A percentile compares a stretch with the other conserved stretches of the same genome.
Conservation (phyloP, 2,113 vertebrate genomes). For the Trematocara variabile region DNA sequence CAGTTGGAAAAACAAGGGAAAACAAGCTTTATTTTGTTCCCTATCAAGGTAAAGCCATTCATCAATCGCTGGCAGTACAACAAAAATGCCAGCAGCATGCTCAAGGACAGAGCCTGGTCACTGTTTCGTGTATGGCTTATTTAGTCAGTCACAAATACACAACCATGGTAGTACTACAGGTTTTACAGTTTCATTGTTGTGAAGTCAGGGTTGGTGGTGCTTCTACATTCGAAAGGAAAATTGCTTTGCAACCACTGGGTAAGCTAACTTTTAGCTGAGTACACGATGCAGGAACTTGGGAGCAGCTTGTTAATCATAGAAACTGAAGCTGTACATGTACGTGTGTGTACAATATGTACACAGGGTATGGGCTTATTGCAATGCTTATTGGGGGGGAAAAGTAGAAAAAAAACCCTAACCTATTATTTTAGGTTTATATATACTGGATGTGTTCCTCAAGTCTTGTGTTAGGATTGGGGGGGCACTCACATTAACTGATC, state of each 20-base stretch:
- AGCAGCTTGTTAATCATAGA: background rate
- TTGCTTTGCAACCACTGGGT: background rate
- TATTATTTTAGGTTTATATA: background rate
- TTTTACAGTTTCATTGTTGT: background rate
- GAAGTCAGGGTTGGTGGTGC: background rate
- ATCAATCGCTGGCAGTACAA: background rate
- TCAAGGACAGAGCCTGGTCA: background rate
- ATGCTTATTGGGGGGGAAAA: rapidly evolving
- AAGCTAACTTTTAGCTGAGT: background rate
- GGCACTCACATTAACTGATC: background rate
- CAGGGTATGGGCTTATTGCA: background rate
- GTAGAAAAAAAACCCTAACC: background rate
- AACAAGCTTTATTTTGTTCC: background rate
- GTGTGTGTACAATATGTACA: background rate
- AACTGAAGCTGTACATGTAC: background rate
- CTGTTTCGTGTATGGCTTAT: background rate
- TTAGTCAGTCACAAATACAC: background rate
- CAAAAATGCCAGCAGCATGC: background rate
- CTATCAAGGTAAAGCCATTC: background rate
- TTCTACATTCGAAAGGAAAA: background rate
- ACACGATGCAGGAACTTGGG: background rate
- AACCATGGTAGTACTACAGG: background rate
- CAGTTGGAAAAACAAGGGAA: background rate
- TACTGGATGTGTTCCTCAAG: background rate
- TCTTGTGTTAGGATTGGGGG: background rate